phyloP scores from a whole-genome alignment of 1,140 invertebrate genomes.

The Heliconius hewitsoni region DNA sequence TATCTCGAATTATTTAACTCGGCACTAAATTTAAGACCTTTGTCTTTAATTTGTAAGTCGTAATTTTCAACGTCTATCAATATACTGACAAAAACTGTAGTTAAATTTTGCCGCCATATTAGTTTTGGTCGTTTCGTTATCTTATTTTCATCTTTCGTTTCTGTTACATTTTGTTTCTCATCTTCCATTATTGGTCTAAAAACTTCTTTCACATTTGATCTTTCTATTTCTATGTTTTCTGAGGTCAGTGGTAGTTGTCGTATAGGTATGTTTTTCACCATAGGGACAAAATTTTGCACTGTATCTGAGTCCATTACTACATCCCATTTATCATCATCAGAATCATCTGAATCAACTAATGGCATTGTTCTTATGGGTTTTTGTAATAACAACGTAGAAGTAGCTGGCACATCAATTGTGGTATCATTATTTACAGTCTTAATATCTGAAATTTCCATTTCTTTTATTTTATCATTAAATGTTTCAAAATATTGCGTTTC shows the following conservation, averaged over 20 bases:
- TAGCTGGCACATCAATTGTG: neutral
- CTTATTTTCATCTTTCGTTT: neutral
- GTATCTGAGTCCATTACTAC: conserved; percentile 39
- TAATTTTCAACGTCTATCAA: conserved; percentile 60
- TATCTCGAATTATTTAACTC: conserved; percentile 51
- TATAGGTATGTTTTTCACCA: neutral
- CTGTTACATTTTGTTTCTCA: neutral
- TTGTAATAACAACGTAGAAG: neutral
- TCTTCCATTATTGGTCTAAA: neutral
- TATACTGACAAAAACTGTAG: conserved; percentile 58
- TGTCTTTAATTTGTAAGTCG: conserved; percentile 51
- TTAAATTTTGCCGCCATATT: conserved; percentile 63
- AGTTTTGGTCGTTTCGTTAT: conserved; percentile 49
- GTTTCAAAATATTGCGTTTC: conserved; percentile 58
- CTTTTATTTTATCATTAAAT: conserved; percentile 1
- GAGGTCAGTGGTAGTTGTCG: neutral
- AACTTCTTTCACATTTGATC: neutral
- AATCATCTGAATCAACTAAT: conserved; percentile 51
- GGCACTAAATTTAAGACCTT: conserved; percentile 50
- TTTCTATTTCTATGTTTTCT: neutral
- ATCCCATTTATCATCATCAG: conserved; percentile 53
- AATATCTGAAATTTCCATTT: neutral
- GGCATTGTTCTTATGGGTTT: conserved; percentile 50
- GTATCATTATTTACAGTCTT: neutral
- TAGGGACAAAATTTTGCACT: neutral